phyloP scores from a whole-genome alignment of 2,113 vertebrate genomes.

The Chroicocephalus ridibundus region DNA sequence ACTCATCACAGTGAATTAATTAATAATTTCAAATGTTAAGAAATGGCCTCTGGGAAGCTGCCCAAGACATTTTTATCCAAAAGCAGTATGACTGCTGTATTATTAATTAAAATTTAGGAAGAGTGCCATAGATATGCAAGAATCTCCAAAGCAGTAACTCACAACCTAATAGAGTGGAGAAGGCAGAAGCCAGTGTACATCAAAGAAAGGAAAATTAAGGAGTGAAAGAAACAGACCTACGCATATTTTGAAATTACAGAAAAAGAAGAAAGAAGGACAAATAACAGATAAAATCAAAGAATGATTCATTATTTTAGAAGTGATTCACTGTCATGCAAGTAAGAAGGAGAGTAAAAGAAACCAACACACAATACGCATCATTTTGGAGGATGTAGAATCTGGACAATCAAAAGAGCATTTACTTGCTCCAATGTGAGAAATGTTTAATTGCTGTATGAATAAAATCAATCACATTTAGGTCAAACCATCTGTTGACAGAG shows the following conservation, averaged over 20 bases:
- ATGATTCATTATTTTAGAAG: background rate
- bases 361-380: rapidly evolving
- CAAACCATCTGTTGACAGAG: background rate
- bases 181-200: background rate
- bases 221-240: background rate
- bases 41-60: background rate
- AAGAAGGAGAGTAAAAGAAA: background rate
- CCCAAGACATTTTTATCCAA: background rate
- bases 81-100: background rate
- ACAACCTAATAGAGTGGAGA: background rate
- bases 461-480: background rate
- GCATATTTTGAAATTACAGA: background rate
- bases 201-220: background rate
- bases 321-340: background rate
- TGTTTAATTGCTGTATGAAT: background rate
- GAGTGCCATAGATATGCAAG: background rate
- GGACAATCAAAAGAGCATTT: background rate
- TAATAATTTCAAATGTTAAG: background rate
- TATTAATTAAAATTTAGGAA: background rate
- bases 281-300: background rate
- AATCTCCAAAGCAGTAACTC: background rate
- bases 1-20: background rate
- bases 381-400: background rate
- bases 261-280: background rate
- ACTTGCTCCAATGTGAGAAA: background rate